Evolutionary conservation across 2,888 invertebrate genomes (phyloP).

Genomic region (Gastrophysa polygoni): DNA sequence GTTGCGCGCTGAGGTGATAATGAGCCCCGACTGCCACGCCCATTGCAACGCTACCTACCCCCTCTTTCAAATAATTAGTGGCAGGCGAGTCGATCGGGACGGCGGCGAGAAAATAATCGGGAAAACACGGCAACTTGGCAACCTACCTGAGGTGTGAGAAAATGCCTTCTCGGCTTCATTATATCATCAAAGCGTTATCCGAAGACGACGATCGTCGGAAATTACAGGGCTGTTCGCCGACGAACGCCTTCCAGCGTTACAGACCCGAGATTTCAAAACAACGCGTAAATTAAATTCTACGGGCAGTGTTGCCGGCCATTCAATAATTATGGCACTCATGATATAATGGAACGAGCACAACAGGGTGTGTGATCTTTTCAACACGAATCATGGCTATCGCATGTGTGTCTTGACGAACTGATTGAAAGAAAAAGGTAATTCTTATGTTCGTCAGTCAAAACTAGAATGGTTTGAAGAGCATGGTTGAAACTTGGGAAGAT

Average conservation of each 20-base stretch:
- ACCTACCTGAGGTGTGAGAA: conserved; percentile 59
- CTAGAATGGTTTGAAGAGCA: too few species aligned
- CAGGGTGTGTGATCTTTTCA: too few species aligned
- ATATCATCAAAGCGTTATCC: conserved; percentile 59
- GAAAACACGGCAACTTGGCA: conserved; percentile 53
- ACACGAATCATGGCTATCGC: too few species aligned
- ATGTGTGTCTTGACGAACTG: too few species aligned
- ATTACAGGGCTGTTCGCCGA: conserved; percentile 59
- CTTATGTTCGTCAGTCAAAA: too few species aligned
- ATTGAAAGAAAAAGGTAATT: too few species aligned
- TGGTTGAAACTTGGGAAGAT: too few species aligned
- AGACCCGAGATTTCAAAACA: conserved; percentile 50
- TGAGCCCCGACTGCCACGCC: conserved; percentile 46
- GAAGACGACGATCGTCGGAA: conserved; percentile 60
- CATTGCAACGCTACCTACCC: conserved; percentile 33
- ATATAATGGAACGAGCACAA: too few species aligned
- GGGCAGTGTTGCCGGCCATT: background rate
- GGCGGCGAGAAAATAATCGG: conserved; percentile 56
- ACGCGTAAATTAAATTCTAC: conserved; percentile 59
- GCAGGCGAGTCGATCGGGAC: conserved; percentile 38
- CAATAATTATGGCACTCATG: background rate
- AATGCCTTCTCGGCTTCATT: conserved; percentile 57
- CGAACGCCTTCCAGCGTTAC: conserved; percentile 49
- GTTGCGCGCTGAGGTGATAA: conserved; percentile 39
- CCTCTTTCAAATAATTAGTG: conserved; percentile 22